Percentiles rank a stretch among this genome's conserved stretches.
Conservation (phyloP, 2,797 vertebrate species). For the Forpus xanthops region DNA sequence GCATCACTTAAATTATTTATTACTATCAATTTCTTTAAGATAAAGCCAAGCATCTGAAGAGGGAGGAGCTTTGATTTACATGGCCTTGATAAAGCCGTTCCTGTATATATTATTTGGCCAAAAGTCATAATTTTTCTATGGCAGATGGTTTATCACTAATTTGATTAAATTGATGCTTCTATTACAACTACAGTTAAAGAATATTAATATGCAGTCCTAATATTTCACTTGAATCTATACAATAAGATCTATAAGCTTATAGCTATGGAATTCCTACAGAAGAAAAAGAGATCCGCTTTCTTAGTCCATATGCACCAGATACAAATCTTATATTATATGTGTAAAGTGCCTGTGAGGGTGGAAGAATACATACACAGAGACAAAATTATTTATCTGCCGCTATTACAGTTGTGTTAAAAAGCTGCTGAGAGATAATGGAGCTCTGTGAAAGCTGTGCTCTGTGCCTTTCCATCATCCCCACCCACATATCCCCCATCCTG, state of each 20-base stretch:
- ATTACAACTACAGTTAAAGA: not conserved
- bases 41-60: not conserved
- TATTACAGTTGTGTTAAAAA: not conserved
- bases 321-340: not conserved
- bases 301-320: not conserved
- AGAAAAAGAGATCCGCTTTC: not conserved
- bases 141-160: not conserved
- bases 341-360: not conserved
- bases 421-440: not conserved
- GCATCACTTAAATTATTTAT: not conserved
- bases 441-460: not conserved
- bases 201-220: not conserved
- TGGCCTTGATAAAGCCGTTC: not conserved
- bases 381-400: not conserved
- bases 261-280: not conserved
- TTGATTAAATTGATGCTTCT: not conserved
- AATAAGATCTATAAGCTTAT: not conserved
- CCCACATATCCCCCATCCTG: not conserved
- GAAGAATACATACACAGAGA: not conserved
- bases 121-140: not conserved
- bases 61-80: not conserved
- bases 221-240: not conserved
- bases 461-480: not conserved
- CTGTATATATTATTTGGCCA: not conserved
- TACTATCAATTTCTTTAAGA: not conserved